Evolutionary conservation across 2,113 vertebrate species (phyloP).

Genomic region (Daubentonia madagascariensis): DNA sequence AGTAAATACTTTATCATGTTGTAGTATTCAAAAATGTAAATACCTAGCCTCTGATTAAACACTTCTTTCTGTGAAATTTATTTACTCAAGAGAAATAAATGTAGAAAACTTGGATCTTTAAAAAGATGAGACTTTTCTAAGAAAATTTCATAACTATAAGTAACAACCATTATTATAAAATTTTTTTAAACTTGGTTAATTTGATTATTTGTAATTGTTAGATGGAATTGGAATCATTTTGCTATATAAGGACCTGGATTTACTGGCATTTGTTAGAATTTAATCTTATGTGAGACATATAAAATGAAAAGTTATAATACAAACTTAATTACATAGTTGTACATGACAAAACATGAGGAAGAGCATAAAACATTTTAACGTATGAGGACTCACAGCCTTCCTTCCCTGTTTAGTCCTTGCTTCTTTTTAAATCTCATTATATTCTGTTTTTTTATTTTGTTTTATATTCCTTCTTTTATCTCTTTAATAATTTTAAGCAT

Average conservation of each 20-base stretch:
- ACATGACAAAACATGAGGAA: not conserved
- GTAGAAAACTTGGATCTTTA: not conserved
- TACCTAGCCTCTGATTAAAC: not conserved
- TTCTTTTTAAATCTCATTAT: not conserved
- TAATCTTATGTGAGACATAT: not conserved
- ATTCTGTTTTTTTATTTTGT: not conserved
- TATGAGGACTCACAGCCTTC: not conserved
- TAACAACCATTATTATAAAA: not conserved
- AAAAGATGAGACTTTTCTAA: not conserved
- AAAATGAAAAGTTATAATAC: not conserved
- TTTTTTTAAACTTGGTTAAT: not conserved
- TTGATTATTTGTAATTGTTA: not conserved
- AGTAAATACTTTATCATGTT: not conserved
- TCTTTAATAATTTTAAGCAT: not conserved
- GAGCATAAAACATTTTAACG: not conserved
- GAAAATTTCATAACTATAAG: not conserved
- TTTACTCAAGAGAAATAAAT: not conserved
- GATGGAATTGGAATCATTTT: not conserved
- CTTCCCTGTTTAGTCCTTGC: not conserved
- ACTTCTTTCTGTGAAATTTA: not conserved
- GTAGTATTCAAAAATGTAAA: not conserved
- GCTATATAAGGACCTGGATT: not conserved
- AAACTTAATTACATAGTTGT: not conserved
- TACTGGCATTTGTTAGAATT: not conserved
- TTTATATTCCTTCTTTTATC: not conserved